Evolutionary conservation across 2,888 invertebrate species (phyloP).

Genomic region (Horisme vitalbata): DNA sequence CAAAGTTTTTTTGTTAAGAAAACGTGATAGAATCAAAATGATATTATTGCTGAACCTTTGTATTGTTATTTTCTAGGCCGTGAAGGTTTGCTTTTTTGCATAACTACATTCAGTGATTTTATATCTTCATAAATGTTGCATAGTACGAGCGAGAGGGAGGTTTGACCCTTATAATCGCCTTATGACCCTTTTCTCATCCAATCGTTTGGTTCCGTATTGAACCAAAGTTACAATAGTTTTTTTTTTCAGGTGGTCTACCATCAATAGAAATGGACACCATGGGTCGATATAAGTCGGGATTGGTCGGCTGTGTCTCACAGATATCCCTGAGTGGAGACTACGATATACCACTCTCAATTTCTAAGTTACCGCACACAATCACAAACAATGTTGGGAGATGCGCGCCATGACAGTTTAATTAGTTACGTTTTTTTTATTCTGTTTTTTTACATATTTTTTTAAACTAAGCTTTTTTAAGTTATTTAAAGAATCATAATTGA

Average conservation of each 20-base stretch:
- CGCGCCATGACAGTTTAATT: slow-evolving; percentile 53
- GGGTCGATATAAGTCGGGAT: slow-evolving; percentile 88
- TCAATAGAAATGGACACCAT: slow-evolving; percentile 88
- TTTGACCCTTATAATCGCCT: too few relatives aligned
- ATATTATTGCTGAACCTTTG: too few relatives aligned
- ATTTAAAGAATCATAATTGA: too few relatives aligned
- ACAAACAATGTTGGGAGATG: slow-evolving; percentile 79
- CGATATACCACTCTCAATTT: slow-evolving; percentile 87
- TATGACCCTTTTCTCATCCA: too few relatives aligned
- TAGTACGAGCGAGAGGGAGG: too few relatives aligned
- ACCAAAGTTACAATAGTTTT: background rate
- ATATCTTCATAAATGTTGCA: too few relatives aligned
- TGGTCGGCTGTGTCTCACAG: slow-evolving; percentile 92
- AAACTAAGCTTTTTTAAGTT: background rate
- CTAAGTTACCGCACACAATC: slow-evolving; percentile 85
- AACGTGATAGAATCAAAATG: too few relatives aligned
- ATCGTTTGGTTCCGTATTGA: too few relatives aligned
- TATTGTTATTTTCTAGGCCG: too few relatives aligned
- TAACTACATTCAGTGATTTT: too few relatives aligned
- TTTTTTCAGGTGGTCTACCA: slow-evolving; percentile 88
- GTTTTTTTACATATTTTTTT: background rate
- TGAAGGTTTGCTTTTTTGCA: too few relatives aligned
- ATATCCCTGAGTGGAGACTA: slow-evolving; percentile 91
- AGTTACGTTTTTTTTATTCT: background rate
- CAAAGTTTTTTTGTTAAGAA: too few relatives aligned